Evolutionary conservation across 2,888 invertebrate species (phyloP), one percentile per base, ranked within the genome.

Genomic region (Timema podura): DNA sequence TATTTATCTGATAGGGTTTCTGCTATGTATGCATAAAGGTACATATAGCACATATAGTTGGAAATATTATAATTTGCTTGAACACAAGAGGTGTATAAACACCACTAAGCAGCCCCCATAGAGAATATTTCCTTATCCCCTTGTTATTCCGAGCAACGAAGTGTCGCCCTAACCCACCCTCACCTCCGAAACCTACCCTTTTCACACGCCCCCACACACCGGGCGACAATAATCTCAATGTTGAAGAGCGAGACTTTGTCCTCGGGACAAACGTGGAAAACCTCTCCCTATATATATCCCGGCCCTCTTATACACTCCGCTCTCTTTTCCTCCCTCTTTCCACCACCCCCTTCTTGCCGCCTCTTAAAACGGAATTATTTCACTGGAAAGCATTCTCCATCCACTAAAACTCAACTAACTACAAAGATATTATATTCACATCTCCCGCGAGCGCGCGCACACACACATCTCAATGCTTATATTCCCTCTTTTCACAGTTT

Each of bases 401-500:
- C 57, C 44, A 45, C 61, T 30, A 9, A 61, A 61, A 61, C 61
- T 61, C 61, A 67, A 67, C 71, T 66, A 71, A 69, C 69, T 69
- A 71, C 71, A 67, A 71, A 71, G 71, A 71, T 71, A 71, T 67
- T 71, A 69, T 69, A 71, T 69, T 70, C 71, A 30, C 68, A 48
- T 30, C 51, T 65, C 57, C 54, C 69, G 13, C n/a, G 48, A n/a
- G 44, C 48, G n/a, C 46, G n/a, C 16, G 11, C 61, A 46, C 30
- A 48, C 15, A 6, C 57, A 15, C 6, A 44, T 61, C 61, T 5
- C 44, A 45, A 15, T 44, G 61, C 61, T 30, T 16, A 44, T n/a
- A 5, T 45, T 61, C 8, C 30, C 30, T 30, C 30, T 30, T 30
- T 30, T 30, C 30, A 30, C 30, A 30, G 30, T 30, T 30, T 30